Base-by-base conservation (phyloP, 2,113 vertebrate species). In the Columba janthina region DNA sequence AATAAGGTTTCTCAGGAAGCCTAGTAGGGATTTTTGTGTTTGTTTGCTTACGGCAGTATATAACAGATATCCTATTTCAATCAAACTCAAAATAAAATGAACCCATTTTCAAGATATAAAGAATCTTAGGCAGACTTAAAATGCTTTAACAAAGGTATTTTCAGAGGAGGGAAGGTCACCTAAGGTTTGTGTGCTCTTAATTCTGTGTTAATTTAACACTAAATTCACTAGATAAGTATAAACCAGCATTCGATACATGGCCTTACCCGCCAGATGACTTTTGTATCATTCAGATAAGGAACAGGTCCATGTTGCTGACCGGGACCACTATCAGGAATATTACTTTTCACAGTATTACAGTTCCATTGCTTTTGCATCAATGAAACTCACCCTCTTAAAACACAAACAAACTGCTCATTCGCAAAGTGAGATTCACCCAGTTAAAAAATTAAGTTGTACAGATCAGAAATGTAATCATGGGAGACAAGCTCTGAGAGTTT, bases 361-460 rank as follows among this genome's bases (percentile, higher is more conserved):
- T 58, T 89, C 48, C 67, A 50, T 40, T 57, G 51, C 75, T 71
- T 64, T 31, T 56, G 56, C 84, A 72, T 86, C 92, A 93, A 31
- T 64, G 53, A 85, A 83, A 79, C 31, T 75, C 89, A 8, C 21
- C 80, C 94, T 53, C 67, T 70, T 25, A 75, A 90, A 93, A 76
- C 21, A 85, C 50, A 96, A 90, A 92, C 50, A 95, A 97, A 94
- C 85, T 50, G 79, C 95, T 98, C 96, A 54, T 80, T 98, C 57
- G 57, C 96, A 94, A 94, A 97, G 93, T 61, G 91, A 98, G 97
- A 97, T 84, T 94, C 96, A 93, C 96, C 58, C 31, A 98, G 97
- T 98, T 98, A 98, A 98, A 97, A 98, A 98, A 98, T 98, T 98
- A 98, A 98, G 97, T 98, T 98, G 98, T 98, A 98, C 97, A 95